phyloP scores from a whole-genome alignment of 2,888 invertebrate species.

The Platycheirus albimanus region DNA sequence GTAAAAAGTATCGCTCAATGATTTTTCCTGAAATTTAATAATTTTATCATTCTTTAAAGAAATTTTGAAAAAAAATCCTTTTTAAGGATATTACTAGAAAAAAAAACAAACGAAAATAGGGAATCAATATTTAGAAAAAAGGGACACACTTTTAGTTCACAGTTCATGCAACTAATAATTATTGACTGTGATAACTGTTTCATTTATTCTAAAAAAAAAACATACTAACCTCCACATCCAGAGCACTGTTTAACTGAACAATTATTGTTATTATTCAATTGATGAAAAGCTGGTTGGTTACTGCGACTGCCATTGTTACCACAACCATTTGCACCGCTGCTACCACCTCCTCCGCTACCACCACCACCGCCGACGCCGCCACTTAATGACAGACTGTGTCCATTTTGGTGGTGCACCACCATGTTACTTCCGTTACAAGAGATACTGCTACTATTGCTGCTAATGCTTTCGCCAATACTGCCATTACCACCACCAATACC shows the following conservation, averaged over 20 bases:
- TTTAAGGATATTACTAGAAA: too few species aligned
- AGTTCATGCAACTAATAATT: too few species aligned
- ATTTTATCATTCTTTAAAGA: neutral
- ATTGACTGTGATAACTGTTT: too few species aligned
- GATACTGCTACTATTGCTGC: conserved; percentile 56
- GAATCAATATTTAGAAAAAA: neutral
- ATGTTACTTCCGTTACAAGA: conserved; percentile 72
- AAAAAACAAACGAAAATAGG: too few species aligned
- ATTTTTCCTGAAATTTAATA: conserved; percentile 84
- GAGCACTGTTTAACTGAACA: conserved; percentile 89
- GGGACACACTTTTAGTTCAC: too few species aligned
- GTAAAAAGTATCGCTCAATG: conserved; percentile 92
- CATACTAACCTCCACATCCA: conserved; percentile 89
- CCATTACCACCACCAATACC: conserved; percentile 21
- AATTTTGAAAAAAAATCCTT: neutral
- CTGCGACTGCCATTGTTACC: conserved; percentile 39
- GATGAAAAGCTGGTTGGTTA: conserved; percentile 76
- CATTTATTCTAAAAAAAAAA: neutral
- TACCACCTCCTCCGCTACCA: neutral
- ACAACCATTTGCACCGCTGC: conserved; percentile 29
- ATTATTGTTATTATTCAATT: conserved; percentile 77
- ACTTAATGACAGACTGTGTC: conserved; percentile 57
- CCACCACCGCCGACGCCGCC: neutral
- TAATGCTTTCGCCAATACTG: conserved; percentile 31
- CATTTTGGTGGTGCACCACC: conserved; percentile 75